Base-by-base conservation (phyloP, 1,140 invertebrate species). In the Neuroterus valhalla region DNA sequence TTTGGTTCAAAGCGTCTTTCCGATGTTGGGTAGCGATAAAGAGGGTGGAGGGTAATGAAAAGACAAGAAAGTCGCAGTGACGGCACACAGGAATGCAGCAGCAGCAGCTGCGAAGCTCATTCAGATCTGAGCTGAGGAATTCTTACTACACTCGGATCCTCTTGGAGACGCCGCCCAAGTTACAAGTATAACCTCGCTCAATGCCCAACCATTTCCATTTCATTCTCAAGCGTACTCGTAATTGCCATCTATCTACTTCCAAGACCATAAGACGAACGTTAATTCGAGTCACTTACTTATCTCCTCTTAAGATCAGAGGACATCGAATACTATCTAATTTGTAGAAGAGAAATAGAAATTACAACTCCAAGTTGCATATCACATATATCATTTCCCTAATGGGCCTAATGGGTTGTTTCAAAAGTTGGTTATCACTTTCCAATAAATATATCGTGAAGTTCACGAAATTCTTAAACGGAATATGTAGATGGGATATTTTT, bases 31-130 rank as follows among this genome's bases (percentile, higher is more conserved):
- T n/a, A 23, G 23, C 50, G 48, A 82, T 80, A 82, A 80, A 78
- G 73, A 66, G 38, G 71, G 71, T 68, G 71, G 77, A 80, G 81
- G 66, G 74, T 79, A 82, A 84, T 77, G 79, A 80, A 82, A 81
- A 82, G 84, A 83, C 80, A 83, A 84, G 81, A 79, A 84, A 80
- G 79, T 78, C 79, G 75, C 81, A 79, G 83, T 86, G 86, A 88
- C 84, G 84, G 87, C 81, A 83, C 82, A 84, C 74, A 85, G 85
- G 87, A 88, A 87, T 88, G 86, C 84, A 84, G 87, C 88, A 88
- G 86, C 84, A 84, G 87, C 88, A 88, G 88, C 87, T 87, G 88
- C 85, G 83, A 82, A 80, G 80, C 86, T 88, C 88, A 89, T 89
- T 89, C 88, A 89, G 86, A 86, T 88, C 79, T 82, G 81, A 82